These are phyloP conservation scores for Drepana falcataria DNA, from an alignment of 2,888 invertebrate genomes.

Conservation along the genomic window DNA sequence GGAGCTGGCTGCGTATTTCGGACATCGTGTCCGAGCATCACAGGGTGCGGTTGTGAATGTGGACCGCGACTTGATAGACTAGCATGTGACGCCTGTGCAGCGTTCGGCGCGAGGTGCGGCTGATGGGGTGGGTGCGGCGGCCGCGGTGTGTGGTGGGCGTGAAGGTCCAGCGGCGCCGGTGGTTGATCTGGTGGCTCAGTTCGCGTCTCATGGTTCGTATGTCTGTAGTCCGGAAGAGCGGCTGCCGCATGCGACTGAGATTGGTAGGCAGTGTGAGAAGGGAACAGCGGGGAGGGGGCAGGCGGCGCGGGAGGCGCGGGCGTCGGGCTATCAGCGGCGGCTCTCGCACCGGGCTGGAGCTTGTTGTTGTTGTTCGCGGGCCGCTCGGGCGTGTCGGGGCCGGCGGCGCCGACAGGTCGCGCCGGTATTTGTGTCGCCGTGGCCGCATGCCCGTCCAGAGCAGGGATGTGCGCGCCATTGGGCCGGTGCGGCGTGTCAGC, in stretches of 20 bases:
- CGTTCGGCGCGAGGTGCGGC: conserved; percentile 29
- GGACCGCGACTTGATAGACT: conserved; percentile 52
- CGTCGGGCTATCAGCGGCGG: conserved; percentile 69
- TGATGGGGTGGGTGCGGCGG: conserved; percentile 13
- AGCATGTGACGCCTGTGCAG: conserved; percentile 38
- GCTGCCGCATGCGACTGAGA: conserved; percentile 66
- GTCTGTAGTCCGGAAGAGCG: conserved; percentile 69
- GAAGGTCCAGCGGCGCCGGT: conserved; percentile 59
- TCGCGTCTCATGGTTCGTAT: conserved; percentile 78
- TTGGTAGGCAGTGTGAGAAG: conserved; percentile 68
- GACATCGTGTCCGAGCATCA: conserved; percentile 55
- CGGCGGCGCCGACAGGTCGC: conserved; percentile 62
- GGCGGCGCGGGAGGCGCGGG: conserved; percentile 68
- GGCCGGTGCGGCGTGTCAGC: conserved; percentile 64
- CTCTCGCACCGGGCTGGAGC: conserved; percentile 66
- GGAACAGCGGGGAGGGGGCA: conserved; percentile 64
- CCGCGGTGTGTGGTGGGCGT: conserved; percentile 53
- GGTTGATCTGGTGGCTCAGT: conserved; percentile 52
- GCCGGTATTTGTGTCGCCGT: conserved; percentile 69
- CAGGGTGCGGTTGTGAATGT: conserved; percentile 51
- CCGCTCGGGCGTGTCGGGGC: conserved; percentile 64
- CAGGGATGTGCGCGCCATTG: conserved; percentile 64
- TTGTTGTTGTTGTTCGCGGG: conserved; percentile 69
- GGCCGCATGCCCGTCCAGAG: conserved; percentile 66
- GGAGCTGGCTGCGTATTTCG: conserved; percentile 40